A percentile compares a stretch with the other conserved stretches of the same genome.
phyloP scores from a whole-genome alignment of 1,140 invertebrate genomes.

The Hylaeus anthracinus region DNA sequence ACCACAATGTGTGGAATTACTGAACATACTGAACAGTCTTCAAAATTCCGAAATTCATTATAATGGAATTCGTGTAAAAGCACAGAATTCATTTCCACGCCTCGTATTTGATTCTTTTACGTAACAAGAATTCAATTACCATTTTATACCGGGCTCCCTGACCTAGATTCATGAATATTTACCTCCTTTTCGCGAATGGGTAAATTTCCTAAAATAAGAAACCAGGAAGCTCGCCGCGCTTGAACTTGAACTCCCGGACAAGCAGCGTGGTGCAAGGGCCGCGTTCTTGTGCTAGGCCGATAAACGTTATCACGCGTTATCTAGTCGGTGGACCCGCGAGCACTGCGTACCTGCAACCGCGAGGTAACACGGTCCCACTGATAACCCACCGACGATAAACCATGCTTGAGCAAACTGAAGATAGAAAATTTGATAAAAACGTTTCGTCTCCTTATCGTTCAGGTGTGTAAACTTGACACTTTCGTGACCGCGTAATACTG shows the following conservation, averaged over 20 bases:
- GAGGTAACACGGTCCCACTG: not conserved
- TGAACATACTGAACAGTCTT: too few species aligned
- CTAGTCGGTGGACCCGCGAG: not conserved
- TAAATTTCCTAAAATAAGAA: not conserved
- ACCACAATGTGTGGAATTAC: too few species aligned
- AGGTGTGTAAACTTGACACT: not conserved
- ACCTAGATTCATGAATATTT: too few species aligned
- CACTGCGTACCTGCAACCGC: conserved; percentile 13
- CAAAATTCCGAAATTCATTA: too few species aligned
- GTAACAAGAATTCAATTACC: too few species aligned
- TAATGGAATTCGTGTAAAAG: too few species aligned
- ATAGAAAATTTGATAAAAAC: conserved; percentile 18
- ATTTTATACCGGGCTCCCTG: too few species aligned
- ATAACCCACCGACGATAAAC: conserved; percentile 26
- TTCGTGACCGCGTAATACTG: not conserved
- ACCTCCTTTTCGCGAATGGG: too few species aligned
- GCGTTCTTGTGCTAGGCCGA: conserved; percentile 36
- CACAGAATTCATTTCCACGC: too few species aligned
- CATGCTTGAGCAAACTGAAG: conserved; percentile 13
- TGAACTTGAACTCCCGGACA: not conserved
- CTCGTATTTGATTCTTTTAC: too few species aligned
- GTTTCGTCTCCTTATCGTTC: conserved; percentile 4
- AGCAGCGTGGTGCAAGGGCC: not conserved
- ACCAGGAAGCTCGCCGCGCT: not conserved
- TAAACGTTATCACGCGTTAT: conserved; percentile 25